phyloP scores from a whole-genome alignment of 2,888 invertebrate species.

The Rhynchonema sp. region DNA sequence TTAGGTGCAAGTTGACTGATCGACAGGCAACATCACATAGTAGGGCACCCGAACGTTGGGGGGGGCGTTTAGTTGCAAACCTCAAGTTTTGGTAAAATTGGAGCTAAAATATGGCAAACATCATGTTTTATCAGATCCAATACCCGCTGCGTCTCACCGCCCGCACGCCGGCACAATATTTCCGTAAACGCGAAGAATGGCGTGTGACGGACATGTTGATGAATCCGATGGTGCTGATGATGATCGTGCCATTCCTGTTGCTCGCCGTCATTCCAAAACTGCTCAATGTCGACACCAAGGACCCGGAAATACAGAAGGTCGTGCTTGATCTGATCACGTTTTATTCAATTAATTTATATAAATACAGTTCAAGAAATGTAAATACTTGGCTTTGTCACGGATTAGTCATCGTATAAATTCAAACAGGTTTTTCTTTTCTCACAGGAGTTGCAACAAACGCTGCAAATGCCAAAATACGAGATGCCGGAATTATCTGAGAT shows the following conservation, averaged over 20 bases:
- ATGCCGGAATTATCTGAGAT: slow-evolving; percentile 83
- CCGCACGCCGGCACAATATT: slow-evolving; percentile 45
- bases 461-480: slow-evolving; percentile 56
- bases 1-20: too few relatives aligned
- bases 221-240: slow-evolving; percentile 91
- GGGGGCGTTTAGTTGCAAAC: too few relatives aligned
- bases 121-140: slow-evolving; percentile 44
- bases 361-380: too few relatives aligned
- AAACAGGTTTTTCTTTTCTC: too few relatives aligned
- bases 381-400: too few relatives aligned
- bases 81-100: too few relatives aligned
- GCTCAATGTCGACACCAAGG: slow-evolving; percentile 52
- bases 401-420: too few relatives aligned
- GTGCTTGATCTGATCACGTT: too few relatives aligned
- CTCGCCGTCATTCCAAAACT: slow-evolving; percentile 83
- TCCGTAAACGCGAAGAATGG: slow-evolving; percentile 88
- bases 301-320: slow-evolving; percentile 81
- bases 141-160: slow-evolving; percentile 80
- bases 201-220: slow-evolving; percentile 82
- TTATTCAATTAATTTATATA: too few relatives aligned
- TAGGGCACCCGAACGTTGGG: too few relatives aligned
- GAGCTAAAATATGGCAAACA: too few relatives aligned
- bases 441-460: slow-evolving; percentile 45
- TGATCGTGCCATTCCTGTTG: slow-evolving; percentile 70
- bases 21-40: too few relatives aligned